Evolutionary conservation across 53 echinoderm and acorn worm species (phyloP).

Genomic region (Pentamera pediparva): DNA sequence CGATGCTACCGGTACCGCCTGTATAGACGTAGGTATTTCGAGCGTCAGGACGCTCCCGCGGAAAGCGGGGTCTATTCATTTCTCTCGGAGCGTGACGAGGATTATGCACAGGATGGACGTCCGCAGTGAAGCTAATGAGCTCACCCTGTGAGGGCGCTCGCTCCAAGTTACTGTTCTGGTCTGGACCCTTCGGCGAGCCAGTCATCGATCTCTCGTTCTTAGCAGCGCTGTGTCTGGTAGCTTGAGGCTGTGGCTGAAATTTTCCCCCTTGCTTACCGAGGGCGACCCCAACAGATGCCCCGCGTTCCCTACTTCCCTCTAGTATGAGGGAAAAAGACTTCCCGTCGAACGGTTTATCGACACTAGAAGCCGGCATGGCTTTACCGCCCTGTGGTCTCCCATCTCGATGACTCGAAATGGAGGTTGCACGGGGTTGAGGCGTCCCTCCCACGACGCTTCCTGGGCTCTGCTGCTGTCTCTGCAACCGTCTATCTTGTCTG

Average conservation of each 20-base stretch:
- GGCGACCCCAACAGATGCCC: constrained; percentile 75
- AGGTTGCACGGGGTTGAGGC: neutral
- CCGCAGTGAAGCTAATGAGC: neutral
- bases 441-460: neutral
- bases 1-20: neutral
- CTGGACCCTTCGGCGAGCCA: neutral
- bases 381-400: neutral
- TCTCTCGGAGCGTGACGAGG: neutral
- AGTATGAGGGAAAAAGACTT: constrained; percentile 74
- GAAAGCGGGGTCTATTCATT: neutral
- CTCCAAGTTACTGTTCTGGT: neutral
- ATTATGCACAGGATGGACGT: neutral
- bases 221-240: no score
- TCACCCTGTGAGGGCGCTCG: neutral
- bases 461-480: constrained; percentile 31
- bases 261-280: no score
- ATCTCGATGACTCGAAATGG: no score
- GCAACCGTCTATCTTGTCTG: constrained; percentile 59
- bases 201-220: neutral
- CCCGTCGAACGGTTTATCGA: constrained; percentile 48
- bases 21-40: constrained; percentile 15
- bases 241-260: no score
- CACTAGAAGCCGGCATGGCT: neutral
- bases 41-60: neutral
- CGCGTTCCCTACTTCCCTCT: constrained; percentile 64